A percentile compares a stretch with the other conserved stretches of the same genome.
phyloP scores from a whole-genome alignment of 2,797 vertebrate species.

The Gymnothorax javanicus region DNA sequence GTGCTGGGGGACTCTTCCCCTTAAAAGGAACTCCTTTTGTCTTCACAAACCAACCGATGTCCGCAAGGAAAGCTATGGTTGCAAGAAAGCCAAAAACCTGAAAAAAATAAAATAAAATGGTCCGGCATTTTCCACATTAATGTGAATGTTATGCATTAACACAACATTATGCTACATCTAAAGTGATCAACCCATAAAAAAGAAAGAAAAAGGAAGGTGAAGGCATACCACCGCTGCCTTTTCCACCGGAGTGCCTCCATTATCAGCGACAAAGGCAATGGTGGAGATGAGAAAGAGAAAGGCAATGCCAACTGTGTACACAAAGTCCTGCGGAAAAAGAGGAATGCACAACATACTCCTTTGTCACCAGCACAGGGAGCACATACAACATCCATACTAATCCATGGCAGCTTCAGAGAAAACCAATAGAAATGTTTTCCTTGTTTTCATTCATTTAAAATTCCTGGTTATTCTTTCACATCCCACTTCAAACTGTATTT shows the following conservation, averaged over 20 bases:
- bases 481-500: background rate
- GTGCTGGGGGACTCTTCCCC: background rate
- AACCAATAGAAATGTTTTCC: background rate
- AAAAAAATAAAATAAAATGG: constrained; percentile 8
- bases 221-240: constrained; percentile 71
- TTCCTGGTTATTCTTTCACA: background rate
- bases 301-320: constrained; percentile 52
- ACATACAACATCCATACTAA: background rate
- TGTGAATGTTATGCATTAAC: background rate
- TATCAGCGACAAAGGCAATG: constrained; percentile 60
- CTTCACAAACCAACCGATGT: constrained; percentile 40
- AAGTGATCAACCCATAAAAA: background rate
- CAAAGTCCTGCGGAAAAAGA: constrained; percentile 71
- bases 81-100: constrained; percentile 85
- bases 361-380: background rate
- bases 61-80: constrained; percentile 57
- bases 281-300: constrained; percentile 71
- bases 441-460: background rate
- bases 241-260: constrained; percentile 57
- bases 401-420: background rate
- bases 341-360: background rate
- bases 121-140: background rate
- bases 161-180: background rate
- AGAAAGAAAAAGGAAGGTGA: background rate
- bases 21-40: constrained; percentile 26